Conservation (phyloP, 2,888 invertebrate species). For the Syritta pipiens region DNA sequence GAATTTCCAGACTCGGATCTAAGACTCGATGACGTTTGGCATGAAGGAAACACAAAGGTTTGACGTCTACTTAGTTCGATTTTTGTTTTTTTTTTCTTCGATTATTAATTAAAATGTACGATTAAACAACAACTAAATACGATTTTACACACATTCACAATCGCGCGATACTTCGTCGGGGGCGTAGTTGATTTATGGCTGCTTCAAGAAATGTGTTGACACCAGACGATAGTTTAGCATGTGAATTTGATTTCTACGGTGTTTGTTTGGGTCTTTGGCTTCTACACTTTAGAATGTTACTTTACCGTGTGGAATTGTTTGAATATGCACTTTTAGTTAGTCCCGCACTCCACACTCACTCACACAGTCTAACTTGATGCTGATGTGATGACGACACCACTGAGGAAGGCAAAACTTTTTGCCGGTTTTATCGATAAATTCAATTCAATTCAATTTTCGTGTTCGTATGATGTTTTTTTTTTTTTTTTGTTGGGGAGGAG, state of each 20-base stretch:
- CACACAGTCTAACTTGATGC: not conserved
- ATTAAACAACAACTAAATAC: slow-evolving; percentile 45
- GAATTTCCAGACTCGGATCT: no score
- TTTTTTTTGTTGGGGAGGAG: not conserved
- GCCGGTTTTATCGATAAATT: slow-evolving; percentile 3
- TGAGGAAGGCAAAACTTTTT: not conserved
- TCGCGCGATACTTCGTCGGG: slow-evolving; percentile 16
- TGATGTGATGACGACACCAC: slow-evolving; percentile 26
- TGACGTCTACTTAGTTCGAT: not conserved
- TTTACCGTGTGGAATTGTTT: slow-evolving; percentile 14
- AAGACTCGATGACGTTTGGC: slow-evolving; percentile 11
- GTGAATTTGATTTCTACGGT: slow-evolving; percentile 71
- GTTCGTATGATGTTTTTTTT: not conserved
- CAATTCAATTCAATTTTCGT: not conserved
- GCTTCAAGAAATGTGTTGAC: slow-evolving; percentile 94
- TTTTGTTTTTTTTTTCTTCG: slow-evolving; percentile 2
- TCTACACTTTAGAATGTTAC: slow-evolving; percentile 37
- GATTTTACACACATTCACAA: slow-evolving; percentile 44
- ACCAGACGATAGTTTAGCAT: slow-evolving; percentile 97
- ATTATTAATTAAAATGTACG: no score
- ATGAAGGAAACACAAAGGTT: slow-evolving; percentile 11
- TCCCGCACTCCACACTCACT: not conserved
- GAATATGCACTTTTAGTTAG: not conserved
- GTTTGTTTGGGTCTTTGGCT: slow-evolving; percentile 26
- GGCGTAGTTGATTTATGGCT: slow-evolving; percentile 86